Evolutionary conservation across 2,113 vertebrate species (phyloP).

Genomic region (Paratilapia polleni): DNA sequence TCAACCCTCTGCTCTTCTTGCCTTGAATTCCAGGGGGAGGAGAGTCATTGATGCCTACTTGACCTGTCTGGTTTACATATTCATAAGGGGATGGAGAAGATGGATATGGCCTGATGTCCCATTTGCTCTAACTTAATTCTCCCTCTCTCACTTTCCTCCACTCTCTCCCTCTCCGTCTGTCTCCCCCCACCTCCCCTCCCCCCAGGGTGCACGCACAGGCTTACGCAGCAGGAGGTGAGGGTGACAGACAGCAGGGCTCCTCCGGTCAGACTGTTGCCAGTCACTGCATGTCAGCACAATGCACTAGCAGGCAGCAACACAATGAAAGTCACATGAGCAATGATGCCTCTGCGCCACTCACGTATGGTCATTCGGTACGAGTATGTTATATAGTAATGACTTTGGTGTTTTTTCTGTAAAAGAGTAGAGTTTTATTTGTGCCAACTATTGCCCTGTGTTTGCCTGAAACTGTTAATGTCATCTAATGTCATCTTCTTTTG

Average conservation of each 20-base stretch:
- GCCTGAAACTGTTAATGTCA: slow-evolving; percentile 7
- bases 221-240: slow-evolving; percentile 68
- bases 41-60: slow-evolving; percentile 71
- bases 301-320: slow-evolving; percentile 58
- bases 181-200: background rate
- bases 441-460: background rate
- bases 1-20: slow-evolving; percentile 32
- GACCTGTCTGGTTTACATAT: slow-evolving; percentile 76
- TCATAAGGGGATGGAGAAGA: slow-evolving; percentile 69
- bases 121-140: slow-evolving; percentile 52
- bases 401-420: background rate
- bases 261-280: slow-evolving; percentile 55
- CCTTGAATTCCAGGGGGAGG: slow-evolving; percentile 52
- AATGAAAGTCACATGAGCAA: slow-evolving; percentile 58
- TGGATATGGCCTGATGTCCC: slow-evolving; percentile 61
- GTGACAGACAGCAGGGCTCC: slow-evolving; percentile 65
- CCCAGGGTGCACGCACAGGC: slow-evolving; percentile 44
- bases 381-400: slow-evolving; percentile 24
- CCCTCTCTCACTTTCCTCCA: slow-evolving; percentile 10
- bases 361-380: slow-evolving; percentile 28
- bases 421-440: background rate
- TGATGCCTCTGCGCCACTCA: slow-evolving; percentile 38
- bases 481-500: background rate
- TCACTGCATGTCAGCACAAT: slow-evolving; percentile 62
- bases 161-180: slow-evolving; percentile 29